A percentile compares a stretch with the other conserved stretches of the same genome.
Conservation (phyloP, 2,797 vertebrate genomes). For the Enteromius thamalakanensis region DNA sequence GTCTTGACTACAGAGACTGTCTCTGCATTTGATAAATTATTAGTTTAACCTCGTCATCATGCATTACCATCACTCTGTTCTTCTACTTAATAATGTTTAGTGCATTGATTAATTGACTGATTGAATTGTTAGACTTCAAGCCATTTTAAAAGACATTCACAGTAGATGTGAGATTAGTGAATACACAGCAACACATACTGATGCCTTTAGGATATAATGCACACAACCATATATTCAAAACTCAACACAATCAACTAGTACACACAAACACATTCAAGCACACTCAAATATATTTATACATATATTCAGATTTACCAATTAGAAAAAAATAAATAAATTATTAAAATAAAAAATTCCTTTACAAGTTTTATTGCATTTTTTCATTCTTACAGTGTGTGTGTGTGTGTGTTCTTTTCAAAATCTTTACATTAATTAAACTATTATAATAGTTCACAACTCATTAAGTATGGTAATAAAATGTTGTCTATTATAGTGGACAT, state of each 20-base stretch:
- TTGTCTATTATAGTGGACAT: not conserved
- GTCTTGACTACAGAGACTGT: too few relatives aligned
- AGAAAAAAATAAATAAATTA: too few relatives aligned
- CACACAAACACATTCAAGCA: not conserved
- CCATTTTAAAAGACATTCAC: not conserved
- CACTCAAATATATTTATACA: not conserved
- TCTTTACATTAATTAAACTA: not conserved
- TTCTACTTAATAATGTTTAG: too few relatives aligned
- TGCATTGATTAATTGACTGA: too few relatives aligned
- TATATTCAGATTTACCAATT: not conserved
- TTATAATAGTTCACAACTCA: not conserved
- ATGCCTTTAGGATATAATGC: not conserved
- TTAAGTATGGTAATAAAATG: not conserved
- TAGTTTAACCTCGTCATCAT: too few relatives aligned
- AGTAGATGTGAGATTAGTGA: too few relatives aligned
- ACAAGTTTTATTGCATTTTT: not conserved
- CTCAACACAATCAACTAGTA: not conserved
- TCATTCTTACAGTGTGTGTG: not conserved
- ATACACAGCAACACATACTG: not conserved
- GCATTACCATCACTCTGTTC: too few relatives aligned
- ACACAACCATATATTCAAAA: slow-evolving; percentile 5
- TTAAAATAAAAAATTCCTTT: too few relatives aligned
- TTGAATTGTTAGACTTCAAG: not conserved
- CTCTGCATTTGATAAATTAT: too few relatives aligned
- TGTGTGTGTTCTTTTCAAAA: not conserved